phyloP scores from a whole-genome alignment of 2,113 vertebrate species.

The Pygathrix nemaeus region DNA sequence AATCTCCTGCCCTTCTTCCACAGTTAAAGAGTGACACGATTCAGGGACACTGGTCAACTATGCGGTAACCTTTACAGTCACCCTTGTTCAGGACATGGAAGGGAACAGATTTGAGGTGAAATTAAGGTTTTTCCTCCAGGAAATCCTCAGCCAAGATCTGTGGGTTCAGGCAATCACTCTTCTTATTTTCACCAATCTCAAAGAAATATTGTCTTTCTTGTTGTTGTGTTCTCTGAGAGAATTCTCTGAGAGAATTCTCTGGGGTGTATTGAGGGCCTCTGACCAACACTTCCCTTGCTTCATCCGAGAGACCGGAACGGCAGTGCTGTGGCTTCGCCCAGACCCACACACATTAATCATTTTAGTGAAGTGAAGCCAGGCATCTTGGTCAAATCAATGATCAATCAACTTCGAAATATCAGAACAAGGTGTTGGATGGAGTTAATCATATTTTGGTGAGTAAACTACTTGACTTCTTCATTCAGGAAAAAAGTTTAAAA shows the following conservation, averaged over 20 bases:
- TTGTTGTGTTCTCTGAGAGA: neutral
- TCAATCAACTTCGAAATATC: neutral
- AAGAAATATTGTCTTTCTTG: neutral
- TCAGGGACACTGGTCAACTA: neutral
- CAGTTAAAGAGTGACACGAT: neutral
- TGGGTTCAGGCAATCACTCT: neutral
- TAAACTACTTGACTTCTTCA: conserved; percentile 35
- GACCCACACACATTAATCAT: conserved; percentile 34
- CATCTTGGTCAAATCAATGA: neutral
- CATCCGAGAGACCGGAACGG: accelerated
- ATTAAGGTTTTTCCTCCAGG: neutral
- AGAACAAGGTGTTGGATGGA: conserved; percentile 6
- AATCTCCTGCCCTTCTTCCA: neutral
- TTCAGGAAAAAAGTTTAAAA: conserved; percentile 36
- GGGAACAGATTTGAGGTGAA: neutral
- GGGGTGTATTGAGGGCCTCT: neutral
- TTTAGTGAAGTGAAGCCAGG: neutral
- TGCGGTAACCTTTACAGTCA: neutral
- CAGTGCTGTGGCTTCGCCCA: neutral
- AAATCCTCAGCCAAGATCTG: neutral
- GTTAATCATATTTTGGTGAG: neutral
- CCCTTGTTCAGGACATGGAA: neutral
- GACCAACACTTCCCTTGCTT: neutral
- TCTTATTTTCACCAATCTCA: neutral
- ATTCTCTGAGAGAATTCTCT: neutral